phyloP scores from a whole-genome alignment of 2,113 vertebrate genomes.

The Cephalopterus ornatus region DNA sequence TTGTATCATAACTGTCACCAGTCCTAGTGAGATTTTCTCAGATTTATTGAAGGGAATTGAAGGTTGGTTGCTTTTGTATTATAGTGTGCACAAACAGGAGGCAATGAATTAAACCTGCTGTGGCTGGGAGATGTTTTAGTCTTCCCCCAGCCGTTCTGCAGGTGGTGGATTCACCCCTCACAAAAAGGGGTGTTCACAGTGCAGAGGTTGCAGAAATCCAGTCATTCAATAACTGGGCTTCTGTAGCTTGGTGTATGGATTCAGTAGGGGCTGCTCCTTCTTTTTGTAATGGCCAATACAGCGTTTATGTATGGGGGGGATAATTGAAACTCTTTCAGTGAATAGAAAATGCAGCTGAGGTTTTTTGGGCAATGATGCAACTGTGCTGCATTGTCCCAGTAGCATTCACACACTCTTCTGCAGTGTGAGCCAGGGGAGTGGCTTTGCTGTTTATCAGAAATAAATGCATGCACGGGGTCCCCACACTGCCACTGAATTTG shows the following conservation, averaged over 20 bases:
- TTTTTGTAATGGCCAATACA: neutral
- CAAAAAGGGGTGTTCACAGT: neutral
- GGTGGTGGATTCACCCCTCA: neutral
- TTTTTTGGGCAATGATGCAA: constrained; percentile 56
- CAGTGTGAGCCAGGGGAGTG: constrained; percentile 44
- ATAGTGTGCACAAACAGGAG: neutral
- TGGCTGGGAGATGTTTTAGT: neutral
- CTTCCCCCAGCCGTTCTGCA: neutral
- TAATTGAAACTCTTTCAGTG: neutral
- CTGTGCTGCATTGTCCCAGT: constrained; percentile 52
- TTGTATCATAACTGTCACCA: neutral
- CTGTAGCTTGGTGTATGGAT: neutral
- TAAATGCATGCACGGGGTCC: neutral
- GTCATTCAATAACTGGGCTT: neutral
- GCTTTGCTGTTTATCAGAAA: constrained; percentile 20
- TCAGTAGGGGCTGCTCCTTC: neutral
- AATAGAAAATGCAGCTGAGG: constrained; percentile 50
- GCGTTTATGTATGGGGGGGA: neutral
- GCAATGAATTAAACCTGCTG: neutral
- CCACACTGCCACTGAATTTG: neutral
- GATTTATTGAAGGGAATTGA: neutral
- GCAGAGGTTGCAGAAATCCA: neutral
- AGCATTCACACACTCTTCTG: constrained; percentile 26
- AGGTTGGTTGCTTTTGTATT: neutral
- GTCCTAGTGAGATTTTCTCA: neutral